Conservation (phyloP, 64 coral and sea anemone species). For the Porites australiensis region DNA sequence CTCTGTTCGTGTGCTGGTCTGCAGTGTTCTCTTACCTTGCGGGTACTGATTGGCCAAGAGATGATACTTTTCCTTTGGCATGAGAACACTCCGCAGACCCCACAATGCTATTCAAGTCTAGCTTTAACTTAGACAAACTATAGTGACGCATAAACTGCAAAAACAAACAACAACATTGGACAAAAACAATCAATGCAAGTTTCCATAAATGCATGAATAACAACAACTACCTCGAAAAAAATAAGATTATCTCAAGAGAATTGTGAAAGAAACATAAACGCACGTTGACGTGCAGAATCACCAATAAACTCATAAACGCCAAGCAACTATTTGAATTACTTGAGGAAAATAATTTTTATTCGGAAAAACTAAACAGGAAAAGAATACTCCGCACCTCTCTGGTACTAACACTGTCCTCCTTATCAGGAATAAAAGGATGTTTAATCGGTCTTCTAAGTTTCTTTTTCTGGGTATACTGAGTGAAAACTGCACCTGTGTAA, state of each 20-base stretch:
- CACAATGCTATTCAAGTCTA: constrained; percentile 93
- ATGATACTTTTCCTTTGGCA: constrained; percentile 89
- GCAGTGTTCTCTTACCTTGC: constrained; percentile 72
- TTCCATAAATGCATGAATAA: not conserved
- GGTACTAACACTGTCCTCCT: constrained; percentile 87
- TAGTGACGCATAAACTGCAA: constrained; percentile 95
- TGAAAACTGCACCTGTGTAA: constrained; percentile 81
- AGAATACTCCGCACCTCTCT: constrained; percentile 71
- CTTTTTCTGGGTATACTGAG: constrained; percentile 70
- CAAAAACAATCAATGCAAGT: not conserved
- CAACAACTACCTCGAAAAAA: too few species aligned
- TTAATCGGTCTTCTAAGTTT: constrained; percentile 83
- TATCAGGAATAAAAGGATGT: constrained; percentile 84
- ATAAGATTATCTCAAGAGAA: too few species aligned
- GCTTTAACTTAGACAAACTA: constrained; percentile 92
- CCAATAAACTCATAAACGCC: too few species aligned
- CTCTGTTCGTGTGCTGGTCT: not conserved
- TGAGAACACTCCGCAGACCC: constrained; percentile 95
- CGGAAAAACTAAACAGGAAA: not conserved
- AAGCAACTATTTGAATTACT: too few species aligned
- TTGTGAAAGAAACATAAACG: too few species aligned
- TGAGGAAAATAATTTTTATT: too few species aligned
- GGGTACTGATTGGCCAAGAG: constrained; percentile 85
- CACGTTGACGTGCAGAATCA: too few species aligned
- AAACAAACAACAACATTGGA: not conserved